These are phyloP conservation scores for Sebastes baramenuke DNA, from an alignment of 2,797 vertebrate genomes.

Conservation along the genomic window DNA sequence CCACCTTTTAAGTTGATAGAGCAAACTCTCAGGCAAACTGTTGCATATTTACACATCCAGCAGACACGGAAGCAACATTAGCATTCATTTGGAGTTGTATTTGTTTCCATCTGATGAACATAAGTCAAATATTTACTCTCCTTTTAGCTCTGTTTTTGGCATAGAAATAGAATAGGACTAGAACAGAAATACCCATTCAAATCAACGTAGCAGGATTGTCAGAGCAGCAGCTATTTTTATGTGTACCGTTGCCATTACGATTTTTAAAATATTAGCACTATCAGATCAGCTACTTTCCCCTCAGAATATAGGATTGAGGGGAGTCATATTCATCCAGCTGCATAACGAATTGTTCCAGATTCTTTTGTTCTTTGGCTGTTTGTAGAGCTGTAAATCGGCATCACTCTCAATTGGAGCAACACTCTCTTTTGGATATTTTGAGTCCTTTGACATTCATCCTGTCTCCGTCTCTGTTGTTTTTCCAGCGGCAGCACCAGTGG, in stretches of 20 bases:
- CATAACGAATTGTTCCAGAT: neutral
- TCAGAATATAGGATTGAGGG: too few relatives aligned
- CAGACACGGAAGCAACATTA: too few relatives aligned
- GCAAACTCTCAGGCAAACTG: too few relatives aligned
- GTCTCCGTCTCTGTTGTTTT: neutral
- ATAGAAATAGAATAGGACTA: too few relatives aligned
- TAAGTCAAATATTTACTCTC: neutral
- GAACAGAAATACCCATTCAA: too few relatives aligned
- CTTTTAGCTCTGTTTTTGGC: neutral
- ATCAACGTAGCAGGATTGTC: too few relatives aligned
- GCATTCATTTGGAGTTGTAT: neutral
- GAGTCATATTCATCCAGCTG: too few relatives aligned
- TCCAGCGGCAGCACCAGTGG: conserved; percentile 84
- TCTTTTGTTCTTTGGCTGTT: neutral
- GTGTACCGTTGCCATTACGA: too few relatives aligned
- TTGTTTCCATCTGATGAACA: neutral
- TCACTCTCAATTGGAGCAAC: neutral
- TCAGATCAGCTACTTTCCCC: too few relatives aligned
- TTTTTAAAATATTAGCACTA: too few relatives aligned
- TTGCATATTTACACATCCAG: neutral
- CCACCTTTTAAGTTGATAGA: neutral
- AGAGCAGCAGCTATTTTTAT: too few relatives aligned
- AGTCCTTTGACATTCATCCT: neutral
- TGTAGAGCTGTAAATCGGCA: neutral
- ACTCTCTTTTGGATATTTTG: neutral